Evolutionary conservation across 2,888 invertebrate genomes (phyloP).

Genomic region (Trypoxylon attenuatum): DNA sequence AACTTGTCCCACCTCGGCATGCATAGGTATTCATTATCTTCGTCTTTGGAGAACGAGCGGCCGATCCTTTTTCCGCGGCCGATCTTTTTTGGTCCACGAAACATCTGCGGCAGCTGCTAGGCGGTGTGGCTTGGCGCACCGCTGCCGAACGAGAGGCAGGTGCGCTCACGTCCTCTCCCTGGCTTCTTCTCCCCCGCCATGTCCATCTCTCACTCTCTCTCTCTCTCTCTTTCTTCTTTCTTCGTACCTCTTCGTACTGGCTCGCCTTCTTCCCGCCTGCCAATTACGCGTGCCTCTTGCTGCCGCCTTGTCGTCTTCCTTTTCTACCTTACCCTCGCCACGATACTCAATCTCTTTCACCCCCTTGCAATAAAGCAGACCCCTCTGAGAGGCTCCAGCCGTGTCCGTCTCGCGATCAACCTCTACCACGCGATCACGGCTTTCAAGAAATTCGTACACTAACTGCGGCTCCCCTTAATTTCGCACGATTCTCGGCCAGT

Average conservation of each 20-base stretch:
- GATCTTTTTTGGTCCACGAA: constrained; percentile 64
- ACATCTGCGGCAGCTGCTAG: constrained; percentile 74
- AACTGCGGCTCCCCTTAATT: too few relatives aligned
- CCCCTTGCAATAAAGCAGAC: too few relatives aligned
- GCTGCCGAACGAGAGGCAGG: constrained; percentile 63
- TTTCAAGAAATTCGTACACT: too few relatives aligned
- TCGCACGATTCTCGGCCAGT: too few relatives aligned
- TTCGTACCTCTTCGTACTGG: constrained; percentile 46
- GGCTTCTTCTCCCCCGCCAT: constrained; percentile 10
- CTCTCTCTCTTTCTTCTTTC: constrained; percentile 31
- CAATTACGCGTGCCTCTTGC: constrained; percentile 68
- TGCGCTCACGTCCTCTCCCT: constrained; percentile 59
- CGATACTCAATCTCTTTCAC: constrained; percentile 15
- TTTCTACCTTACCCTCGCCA: constrained; percentile 19
- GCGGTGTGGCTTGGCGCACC: constrained; percentile 59
- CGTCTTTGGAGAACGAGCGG: constrained; percentile 31
- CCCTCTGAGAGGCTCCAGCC: too few relatives aligned
- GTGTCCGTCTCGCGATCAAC: background rate
- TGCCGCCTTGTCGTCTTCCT: constrained; percentile 54
- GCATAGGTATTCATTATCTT: constrained; percentile 67
- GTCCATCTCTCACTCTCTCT: constrained; percentile 55
- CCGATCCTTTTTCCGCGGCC: constrained; percentile 43
- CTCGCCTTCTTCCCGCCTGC: constrained; percentile 39
- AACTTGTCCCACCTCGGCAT: constrained; percentile 65
- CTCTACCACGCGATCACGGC: background rate